Evolutionary conservation across 2,888 invertebrate species (phyloP).

Genomic region (Tromatobia lineatoria): DNA sequence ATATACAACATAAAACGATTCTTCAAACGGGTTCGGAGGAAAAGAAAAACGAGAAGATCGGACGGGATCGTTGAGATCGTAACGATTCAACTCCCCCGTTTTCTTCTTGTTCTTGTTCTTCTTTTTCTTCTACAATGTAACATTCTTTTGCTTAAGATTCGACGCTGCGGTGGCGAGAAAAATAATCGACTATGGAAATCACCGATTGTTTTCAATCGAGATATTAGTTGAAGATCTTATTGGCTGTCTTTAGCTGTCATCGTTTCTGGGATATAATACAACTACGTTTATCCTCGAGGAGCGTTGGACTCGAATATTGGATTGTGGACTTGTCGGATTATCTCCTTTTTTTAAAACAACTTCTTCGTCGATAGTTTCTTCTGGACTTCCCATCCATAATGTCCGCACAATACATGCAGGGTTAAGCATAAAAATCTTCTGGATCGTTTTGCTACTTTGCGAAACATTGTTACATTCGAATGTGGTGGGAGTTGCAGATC

Average conservation of each 20-base stretch:
- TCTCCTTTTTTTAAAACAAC: too few relatives aligned
- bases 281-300: background rate
- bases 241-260: constrained; percentile 13
- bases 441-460: background rate
- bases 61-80: constrained; percentile 14
- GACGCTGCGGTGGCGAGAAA: constrained; percentile 9
- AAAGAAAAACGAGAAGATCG: constrained; percentile 28
- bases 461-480: background rate
- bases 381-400: background rate
- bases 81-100: constrained; percentile 21
- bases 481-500: background rate
- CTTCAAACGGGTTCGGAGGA: constrained; percentile 40
- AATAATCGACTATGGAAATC: constrained; percentile 21
- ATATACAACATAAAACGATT: constrained; percentile 35
- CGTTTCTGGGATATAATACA: background rate
- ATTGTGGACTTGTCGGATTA: background rate
- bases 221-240: constrained; percentile 45
- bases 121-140: constrained; percentile 46
- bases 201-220: constrained; percentile 22
- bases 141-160: constrained; percentile 7
- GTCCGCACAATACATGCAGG: background rate
- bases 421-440: background rate
- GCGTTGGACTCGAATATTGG: too few relatives aligned
- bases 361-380: too few relatives aligned
- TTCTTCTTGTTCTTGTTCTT: constrained; percentile 15